Conservation (phyloP, 2,888 invertebrate species). For the Geophilus truncorum region DNA sequence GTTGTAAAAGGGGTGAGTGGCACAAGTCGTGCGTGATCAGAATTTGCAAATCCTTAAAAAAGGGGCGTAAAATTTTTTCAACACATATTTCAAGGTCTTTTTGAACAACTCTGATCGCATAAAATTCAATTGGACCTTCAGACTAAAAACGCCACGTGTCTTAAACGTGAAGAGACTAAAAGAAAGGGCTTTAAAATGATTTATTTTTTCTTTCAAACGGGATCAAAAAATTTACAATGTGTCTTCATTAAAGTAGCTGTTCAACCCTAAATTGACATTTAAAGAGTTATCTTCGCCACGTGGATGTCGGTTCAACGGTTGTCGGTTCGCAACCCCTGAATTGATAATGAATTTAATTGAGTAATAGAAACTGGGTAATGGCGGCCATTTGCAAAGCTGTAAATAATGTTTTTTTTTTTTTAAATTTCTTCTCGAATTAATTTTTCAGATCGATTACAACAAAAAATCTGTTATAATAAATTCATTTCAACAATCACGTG, state of each 20-base stretch:
- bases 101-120: not conserved
- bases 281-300: conserved; percentile 2
- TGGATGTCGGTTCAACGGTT: conserved; percentile 1
- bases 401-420: not conserved
- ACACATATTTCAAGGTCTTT: conserved; percentile 19
- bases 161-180: not conserved
- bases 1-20: conserved; percentile 27
- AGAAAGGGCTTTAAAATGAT: no score
- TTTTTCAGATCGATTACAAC: no score
- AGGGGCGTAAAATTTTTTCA: conserved; percentile 5
- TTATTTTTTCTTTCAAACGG: no score
- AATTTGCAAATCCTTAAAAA: not conserved
- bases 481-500: no score
- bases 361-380: not conserved
- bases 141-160: not conserved
- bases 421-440: not conserved
- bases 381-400: not conserved
- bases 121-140: conserved; percentile 13
- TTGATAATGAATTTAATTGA: conserved; percentile 8
- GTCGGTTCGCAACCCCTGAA: not conserved
- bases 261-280: not conserved
- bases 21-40: conserved; percentile 8
- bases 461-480: no score
- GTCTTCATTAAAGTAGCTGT: not conserved
- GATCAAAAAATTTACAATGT: no score